Evolutionary conservation across 1,140 invertebrate genomes (phyloP).

Genomic region (Trichoplusia ni): DNA sequence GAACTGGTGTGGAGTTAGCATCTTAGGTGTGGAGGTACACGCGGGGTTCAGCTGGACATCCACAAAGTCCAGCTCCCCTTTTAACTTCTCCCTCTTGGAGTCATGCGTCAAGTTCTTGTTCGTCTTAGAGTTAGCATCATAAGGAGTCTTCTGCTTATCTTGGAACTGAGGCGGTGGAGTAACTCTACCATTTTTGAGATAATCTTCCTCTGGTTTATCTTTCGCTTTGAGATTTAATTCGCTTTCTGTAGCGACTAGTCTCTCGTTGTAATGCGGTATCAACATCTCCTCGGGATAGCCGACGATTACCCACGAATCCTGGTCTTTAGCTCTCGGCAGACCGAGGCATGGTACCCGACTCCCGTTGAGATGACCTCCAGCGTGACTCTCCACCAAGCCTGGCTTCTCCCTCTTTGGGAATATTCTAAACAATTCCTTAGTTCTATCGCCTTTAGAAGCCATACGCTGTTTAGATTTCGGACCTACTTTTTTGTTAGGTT

Average conservation of each 20-base stretch:
- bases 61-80: conserved; percentile 68
- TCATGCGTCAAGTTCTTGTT: conserved; percentile 68
- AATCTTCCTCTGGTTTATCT: conserved; percentile 57
- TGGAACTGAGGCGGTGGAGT: conserved; percentile 76
- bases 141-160: conserved; percentile 71
- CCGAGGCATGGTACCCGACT: conserved; percentile 76
- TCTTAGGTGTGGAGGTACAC: conserved; percentile 79
- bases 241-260: conserved; percentile 57
- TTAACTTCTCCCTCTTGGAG: conserved; percentile 77
- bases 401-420: conserved; percentile 73
- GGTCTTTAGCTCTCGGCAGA: conserved; percentile 63
- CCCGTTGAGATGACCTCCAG: conserved; percentile 67
- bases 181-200: conserved; percentile 59
- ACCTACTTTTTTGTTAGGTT: conserved; percentile 75
- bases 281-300: conserved; percentile 72
- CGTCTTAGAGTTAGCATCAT: conserved; percentile 64
- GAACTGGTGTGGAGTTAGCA: conserved; percentile 70
- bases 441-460: conserved; percentile 58
- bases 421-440: conserved; percentile 68
- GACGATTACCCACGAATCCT: conserved; percentile 73
- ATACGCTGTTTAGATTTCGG: conserved; percentile 71
- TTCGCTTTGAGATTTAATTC: conserved; percentile 54
- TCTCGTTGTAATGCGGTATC: conserved; percentile 72
- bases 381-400: conserved; percentile 53
- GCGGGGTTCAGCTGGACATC: conserved; percentile 74